These are phyloP conservation scores for Coilia nasus DNA, from an alignment of 2,797 vertebrate species.

Conservation along the genomic window DNA sequence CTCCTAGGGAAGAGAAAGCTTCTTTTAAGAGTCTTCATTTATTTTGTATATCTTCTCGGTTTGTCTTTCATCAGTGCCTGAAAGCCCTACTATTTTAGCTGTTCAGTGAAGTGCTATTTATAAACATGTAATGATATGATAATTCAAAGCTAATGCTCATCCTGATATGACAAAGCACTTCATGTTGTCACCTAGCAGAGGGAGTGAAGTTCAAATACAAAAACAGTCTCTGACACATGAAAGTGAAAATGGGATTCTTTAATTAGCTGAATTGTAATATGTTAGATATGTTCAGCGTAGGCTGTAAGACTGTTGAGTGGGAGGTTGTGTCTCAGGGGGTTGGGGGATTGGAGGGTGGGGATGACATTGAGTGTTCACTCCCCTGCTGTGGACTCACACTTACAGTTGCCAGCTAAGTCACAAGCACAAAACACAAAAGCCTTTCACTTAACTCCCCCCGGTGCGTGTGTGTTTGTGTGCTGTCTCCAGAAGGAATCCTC, in stretches of 20 bases:
- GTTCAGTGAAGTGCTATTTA: slow-evolving; percentile 3
- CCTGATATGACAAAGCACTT: slow-evolving; percentile 12
- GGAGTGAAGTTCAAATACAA: background rate
- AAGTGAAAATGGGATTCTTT: background rate
- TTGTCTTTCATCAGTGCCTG: background rate
- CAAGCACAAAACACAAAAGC: background rate
- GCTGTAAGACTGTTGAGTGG: background rate
- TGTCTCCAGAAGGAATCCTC: slow-evolving; percentile 92
- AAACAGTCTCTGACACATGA: background rate
- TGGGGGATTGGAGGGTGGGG: background rate
- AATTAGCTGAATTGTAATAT: background rate
- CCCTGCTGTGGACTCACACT: background rate
- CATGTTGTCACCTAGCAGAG: background rate
- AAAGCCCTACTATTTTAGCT: slow-evolving; percentile 11
- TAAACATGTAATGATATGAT: background rate
- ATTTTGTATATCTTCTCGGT: background rate
- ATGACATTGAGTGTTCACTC: background rate
- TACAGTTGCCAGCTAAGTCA: background rate
- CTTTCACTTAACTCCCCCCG: background rate
- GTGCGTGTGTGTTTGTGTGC: slow-evolving; percentile 11
- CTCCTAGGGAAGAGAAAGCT: background rate
- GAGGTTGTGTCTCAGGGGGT: slow-evolving; percentile 1
- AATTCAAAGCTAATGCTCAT: slow-evolving; percentile 19
- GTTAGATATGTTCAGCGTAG: background rate
- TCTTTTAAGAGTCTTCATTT: background rate